Percentiles rank a stretch among this genome's conserved stretches.
Conservation (phyloP, 2,888 invertebrate genomes). For the Belgica antarctica region DNA sequence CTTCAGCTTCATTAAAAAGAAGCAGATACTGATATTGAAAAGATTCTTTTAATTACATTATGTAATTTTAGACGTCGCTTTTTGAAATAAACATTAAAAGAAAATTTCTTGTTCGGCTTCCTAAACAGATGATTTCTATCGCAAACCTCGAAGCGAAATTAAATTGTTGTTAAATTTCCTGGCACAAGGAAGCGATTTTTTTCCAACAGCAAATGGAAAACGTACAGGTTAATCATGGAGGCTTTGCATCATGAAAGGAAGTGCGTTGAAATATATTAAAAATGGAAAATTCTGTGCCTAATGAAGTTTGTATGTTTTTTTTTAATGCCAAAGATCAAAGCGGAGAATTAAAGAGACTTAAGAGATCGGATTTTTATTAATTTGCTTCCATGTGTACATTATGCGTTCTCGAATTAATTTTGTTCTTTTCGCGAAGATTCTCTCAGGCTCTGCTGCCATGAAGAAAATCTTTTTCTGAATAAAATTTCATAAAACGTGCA, state of each 20-base stretch:
- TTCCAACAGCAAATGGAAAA: not conserved
- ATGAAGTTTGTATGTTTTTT: slow-evolving; percentile 15
- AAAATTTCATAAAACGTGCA: no score
- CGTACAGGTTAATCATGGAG: not conserved
- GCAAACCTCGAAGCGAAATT: not conserved
- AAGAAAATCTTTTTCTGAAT: not conserved
- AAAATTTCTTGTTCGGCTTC: not conserved
- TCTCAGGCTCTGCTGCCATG: not conserved
- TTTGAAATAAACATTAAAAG: slow-evolving; percentile 11
- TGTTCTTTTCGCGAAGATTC: not conserved
- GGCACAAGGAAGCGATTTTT: no score
- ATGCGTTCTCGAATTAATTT: slow-evolving; percentile 11
- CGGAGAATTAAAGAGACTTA: slow-evolving; percentile 36
- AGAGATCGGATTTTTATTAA: slow-evolving; percentile 37
- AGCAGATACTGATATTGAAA: no score
- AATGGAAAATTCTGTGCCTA: slow-evolving; percentile 14
- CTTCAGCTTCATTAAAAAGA: not conserved
- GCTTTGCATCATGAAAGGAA: not conserved
- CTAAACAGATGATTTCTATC: not conserved
- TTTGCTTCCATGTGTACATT: slow-evolving; percentile 38
- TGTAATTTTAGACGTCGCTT: not conserved
- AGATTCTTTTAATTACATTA: not conserved
- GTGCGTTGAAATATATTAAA: no score
- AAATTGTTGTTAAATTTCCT: not conserved
- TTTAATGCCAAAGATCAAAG: slow-evolving; percentile 35